Evolutionary conservation across 1,140 invertebrate species (phyloP), one percentile per base, ranked within the genome.

Genomic region (Euura saliciscinereae): DNA sequence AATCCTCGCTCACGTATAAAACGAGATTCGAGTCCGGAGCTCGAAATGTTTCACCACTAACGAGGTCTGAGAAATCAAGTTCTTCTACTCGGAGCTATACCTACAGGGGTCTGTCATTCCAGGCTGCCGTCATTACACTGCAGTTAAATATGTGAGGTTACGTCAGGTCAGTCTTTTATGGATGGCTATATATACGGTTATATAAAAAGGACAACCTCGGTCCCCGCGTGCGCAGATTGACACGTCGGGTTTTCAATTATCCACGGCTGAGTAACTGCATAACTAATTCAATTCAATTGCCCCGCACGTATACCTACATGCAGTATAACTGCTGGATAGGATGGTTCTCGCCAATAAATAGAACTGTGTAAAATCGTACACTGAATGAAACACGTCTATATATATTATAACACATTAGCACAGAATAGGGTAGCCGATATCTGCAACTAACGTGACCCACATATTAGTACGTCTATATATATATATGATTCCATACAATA

Each of bases 271-370:
- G 75, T 81, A 78, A 80, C 78, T 81, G 79, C 83, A 83, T 81
- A 79, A 78, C 80, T 84, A 85, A 85, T 84, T 80, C 81, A 78
- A 83, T 81, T 76, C 77, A 81, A 83, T 83, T 78, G 78, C 77
- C 70, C 71, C 75, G 76, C 73, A 77, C 77, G 81, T 28, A 28
- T 28, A 28, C 28, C 28, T 28, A 28, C 28, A 28, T 28, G 28
- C 28, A 28, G 28, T 28, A 28, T 28, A 28, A 28, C 28, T 28
- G 28, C 28, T 28, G 28, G 28, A 28, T 28, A 28, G 28, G 28
- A 28, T 28, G 28, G 28, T 28, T 59, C 51, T 59, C 51, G 8
- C 51, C 51, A n/a, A 59, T 59, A 59, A 59, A 59, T 28, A 28
- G 28, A 28, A 28, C 28, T 28, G 28, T 28, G 28, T 28, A 28